Conservation (phyloP, 2,888 invertebrate genomes). For the Cybosia mesomella region DNA sequence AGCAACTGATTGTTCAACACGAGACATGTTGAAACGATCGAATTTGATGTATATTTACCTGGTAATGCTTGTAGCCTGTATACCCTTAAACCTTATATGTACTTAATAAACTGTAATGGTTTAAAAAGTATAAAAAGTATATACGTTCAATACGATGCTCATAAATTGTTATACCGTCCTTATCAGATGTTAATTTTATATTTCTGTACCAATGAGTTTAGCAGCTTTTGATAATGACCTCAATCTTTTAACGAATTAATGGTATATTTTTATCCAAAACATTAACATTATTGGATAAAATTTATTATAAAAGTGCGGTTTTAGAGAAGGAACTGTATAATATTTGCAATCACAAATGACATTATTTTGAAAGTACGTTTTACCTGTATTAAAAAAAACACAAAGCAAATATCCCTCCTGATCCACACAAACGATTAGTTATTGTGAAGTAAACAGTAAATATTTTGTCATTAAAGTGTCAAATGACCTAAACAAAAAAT, state of each 20-base stretch:
- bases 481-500: not conserved
- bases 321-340: not conserved
- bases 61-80: constrained; percentile 45
- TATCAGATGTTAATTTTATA: constrained; percentile 17
- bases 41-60: constrained; percentile 60
- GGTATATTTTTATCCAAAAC: not conserved
- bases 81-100: constrained; percentile 52
- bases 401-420: too few species aligned
- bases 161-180: constrained; percentile 12
- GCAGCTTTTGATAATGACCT: constrained; percentile 15
- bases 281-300: not conserved
- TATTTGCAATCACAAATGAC: not conserved
- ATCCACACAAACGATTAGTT: too few species aligned
- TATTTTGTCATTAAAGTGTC: not conserved
- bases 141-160: not conserved
- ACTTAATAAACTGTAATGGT: constrained; percentile 51
- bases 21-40: constrained; percentile 48
- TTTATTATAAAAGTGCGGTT: constrained; percentile 1
- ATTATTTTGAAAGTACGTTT: not conserved
- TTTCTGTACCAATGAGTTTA: constrained; percentile 9
- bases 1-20: constrained; percentile 69
- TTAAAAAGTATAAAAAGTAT: constrained; percentile 33
- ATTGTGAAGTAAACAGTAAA: not conserved
- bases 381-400: not conserved
- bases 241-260: constrained; percentile 7